Base-by-base conservation (phyloP, 2,888 invertebrate species). In the Gerris lacustris region DNA sequence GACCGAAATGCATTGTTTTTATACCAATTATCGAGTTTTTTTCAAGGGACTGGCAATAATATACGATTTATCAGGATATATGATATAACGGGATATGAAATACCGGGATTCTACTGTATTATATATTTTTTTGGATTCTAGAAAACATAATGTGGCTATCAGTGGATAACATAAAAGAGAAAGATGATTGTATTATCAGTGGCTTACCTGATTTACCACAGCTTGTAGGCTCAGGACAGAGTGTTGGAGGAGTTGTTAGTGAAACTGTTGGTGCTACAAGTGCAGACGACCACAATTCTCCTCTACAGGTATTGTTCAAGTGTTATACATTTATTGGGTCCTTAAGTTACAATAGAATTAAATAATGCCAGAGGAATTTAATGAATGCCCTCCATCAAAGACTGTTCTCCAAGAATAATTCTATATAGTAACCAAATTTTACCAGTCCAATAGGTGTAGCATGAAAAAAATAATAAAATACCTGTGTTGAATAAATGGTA, bases 121-220 rank as follows among this genome's bases (percentile, higher is more conserved):
- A 31, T 6, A 43, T 64, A 66, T 45, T 66, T 70, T 66, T 68
- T 79, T 66, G 79, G 70, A 79, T 81, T 76, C 76, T 84, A 85
- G 92, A 94, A 77, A 93, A 95, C 81, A 95, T 98, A 76, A 93
- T 95, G 84, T 99, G 98, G 98, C 84, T 99, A 76, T 91, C 92
- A 0, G 87, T 94, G 66, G 95, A 96, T 76, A 94, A 96, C 79
- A 96, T 96, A 73, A 94, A 94, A 77, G 86, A 83, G 74, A 80
- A 82, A 73, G 90, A 90, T 78, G 87, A 89, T 0, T 86, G 87
- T 0, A 88, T 89, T 70, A 91, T 92, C 76, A 88, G 87, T 73
- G 88, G 91, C 68, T 80, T 93, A 69, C 92, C 92, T 0, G 93
- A 93, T 79, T 88, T 94, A 70, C 92, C 94, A 4, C 91, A 94